Base-by-base conservation (phyloP, 2,888 invertebrate species). In the Unio delphinus region DNA sequence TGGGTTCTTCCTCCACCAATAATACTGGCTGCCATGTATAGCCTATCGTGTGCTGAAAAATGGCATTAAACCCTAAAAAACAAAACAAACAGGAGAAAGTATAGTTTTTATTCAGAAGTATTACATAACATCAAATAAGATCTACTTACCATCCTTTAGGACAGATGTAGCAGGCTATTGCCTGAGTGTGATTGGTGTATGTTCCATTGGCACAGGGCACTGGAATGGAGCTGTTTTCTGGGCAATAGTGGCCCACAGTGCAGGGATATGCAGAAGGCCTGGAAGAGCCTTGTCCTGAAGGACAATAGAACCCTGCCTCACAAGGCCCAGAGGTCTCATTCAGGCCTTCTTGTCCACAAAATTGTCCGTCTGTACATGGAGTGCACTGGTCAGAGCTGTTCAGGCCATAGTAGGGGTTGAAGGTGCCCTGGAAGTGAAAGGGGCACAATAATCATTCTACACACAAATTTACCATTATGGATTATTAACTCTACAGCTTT, bases 121-220 rank as follows among this genome's bases (percentile, higher is more conserved):
- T 62, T 62, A 34, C 45, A 45, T 11, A 45, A 45, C 15, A 45
- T 56, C 26, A 55, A 26, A 66, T 0, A 61, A 28, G 18, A n/a
- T 30, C 45, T 26, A 65, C 85, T 75, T 73, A 88, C 87, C 87
- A 88, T 76, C 88, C 87, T 15, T 76, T 80, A 3, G 85, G 86
- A 68, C 89, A 89, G 28, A 74, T 79, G 67, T 86, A 85, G 69
- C 89, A 88, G 56, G 76, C 76, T 11, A 80, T 70, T 3, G 78
- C 83, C 73, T 79, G 78, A 7, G 86, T 85, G 65, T 84, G 83
- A 70, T 87, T 87, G 83, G 85, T 86, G 79, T 77, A 86, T 3
- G 86, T 88, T 18, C 89, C 89, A 71, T 86, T 85, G n/a, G 80
- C 79, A 75, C 89, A 89, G 4, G 86, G 87, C 23, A 83, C 73